phyloP scores from a whole-genome alignment of 1,140 invertebrate species.

The Drosophila kepulauana region DNA sequence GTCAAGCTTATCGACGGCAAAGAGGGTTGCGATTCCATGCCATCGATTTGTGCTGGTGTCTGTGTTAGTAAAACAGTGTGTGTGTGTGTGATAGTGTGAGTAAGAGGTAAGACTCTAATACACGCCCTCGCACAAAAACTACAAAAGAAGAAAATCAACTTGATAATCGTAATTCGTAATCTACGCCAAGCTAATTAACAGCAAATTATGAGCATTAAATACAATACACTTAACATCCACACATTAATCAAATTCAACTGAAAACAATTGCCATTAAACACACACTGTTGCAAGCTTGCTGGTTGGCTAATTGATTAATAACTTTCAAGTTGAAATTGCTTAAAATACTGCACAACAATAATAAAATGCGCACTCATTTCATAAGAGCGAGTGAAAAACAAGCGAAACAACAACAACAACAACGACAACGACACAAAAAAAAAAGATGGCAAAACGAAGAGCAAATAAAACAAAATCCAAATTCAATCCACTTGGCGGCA shows the following conservation, averaged over 20 bases:
- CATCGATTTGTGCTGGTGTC: slow-evolving; percentile 22
- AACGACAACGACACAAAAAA: slow-evolving; percentile 31
- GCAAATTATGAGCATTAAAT: background rate
- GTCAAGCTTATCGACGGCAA: slow-evolving; percentile 65
- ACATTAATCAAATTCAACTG: background rate
- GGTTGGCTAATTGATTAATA: slow-evolving; percentile 68
- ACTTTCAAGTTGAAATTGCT: slow-evolving; percentile 39
- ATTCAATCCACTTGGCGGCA: slow-evolving; percentile 71
- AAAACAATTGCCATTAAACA: slow-evolving; percentile 6
- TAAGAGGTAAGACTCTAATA: background rate
- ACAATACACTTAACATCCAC: background rate
- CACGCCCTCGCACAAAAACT: background rate
- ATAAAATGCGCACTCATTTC: slow-evolving; percentile 9
- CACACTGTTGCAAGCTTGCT: slow-evolving; percentile 19
- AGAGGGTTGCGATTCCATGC: slow-evolving; percentile 43
- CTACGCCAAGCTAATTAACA: slow-evolving; percentile 32
- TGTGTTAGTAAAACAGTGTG: slow-evolving; percentile 9
- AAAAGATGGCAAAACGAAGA: slow-evolving; percentile 43
- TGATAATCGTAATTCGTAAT: slow-evolving; percentile 2
- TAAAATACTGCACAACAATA: slow-evolving; percentile 11
- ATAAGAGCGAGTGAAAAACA: slow-evolving; percentile 2
- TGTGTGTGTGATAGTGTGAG: slow-evolving; percentile 7
- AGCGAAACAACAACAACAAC: background rate
- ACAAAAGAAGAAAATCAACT: slow-evolving; percentile 16
- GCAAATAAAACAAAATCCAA: slow-evolving; percentile 70